These are phyloP conservation scores for Diarsia mendica DNA, from an alignment of 2,888 invertebrate genomes.

Conservation along the genomic window DNA sequence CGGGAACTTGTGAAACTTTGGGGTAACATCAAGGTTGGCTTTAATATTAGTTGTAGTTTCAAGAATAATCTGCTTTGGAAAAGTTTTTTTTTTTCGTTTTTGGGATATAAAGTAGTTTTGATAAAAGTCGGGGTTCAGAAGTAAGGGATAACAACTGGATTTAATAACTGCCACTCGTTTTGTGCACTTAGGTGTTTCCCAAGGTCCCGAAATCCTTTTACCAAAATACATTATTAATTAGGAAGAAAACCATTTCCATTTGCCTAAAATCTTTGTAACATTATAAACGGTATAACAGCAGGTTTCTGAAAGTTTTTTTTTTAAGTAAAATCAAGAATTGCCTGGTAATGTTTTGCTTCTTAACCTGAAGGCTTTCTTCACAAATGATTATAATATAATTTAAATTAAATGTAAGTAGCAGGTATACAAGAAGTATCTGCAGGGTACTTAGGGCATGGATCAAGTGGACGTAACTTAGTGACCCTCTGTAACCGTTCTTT, in stretches of 20 bases:
- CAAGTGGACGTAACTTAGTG: too few relatives aligned
- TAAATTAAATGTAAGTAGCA: too few relatives aligned
- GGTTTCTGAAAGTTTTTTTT: conserved; percentile 30
- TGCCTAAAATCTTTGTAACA: conserved; percentile 31
- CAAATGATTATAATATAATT: background rate
- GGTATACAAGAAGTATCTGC: too few relatives aligned
- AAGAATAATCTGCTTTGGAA: conserved; percentile 32
- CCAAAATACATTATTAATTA: conserved; percentile 13
- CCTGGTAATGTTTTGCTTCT: conserved; percentile 15
- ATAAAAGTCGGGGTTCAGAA: conserved; percentile 1
- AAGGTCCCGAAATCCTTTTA: background rate
- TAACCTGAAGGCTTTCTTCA: conserved; percentile 2
- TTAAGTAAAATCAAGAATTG: conserved; percentile 6
- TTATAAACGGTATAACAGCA: conserved; percentile 28
- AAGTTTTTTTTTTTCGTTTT: conserved; percentile 17
- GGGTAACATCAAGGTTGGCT: conserved; percentile 42
- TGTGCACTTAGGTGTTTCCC: conserved; percentile 1
- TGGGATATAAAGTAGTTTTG: conserved; percentile 10
- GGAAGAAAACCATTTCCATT: conserved; percentile 32
- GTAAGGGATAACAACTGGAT: background rate
- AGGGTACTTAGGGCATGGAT: too few relatives aligned
- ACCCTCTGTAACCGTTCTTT: too few relatives aligned
- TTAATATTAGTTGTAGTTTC: conserved; percentile 52
- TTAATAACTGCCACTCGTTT: background rate
- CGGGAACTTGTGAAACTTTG: conserved; percentile 36